Evolutionary conservation across 2,113 vertebrate genomes (phyloP).

Genomic region (Scophthalmus maximus): DNA sequence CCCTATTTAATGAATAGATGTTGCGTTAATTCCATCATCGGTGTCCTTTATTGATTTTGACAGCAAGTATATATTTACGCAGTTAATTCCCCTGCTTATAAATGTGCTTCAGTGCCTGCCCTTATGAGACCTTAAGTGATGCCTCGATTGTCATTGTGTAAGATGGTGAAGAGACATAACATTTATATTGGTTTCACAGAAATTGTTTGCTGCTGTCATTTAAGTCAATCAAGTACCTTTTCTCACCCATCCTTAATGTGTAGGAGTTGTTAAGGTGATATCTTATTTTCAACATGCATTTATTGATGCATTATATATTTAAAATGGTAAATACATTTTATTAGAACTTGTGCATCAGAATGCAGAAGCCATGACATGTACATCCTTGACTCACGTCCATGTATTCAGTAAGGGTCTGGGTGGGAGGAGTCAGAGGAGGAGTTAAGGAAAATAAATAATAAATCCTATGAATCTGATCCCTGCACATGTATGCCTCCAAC

Average conservation of each 20-base stretch:
- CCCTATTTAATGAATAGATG: too few relatives aligned
- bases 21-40: too few relatives aligned
- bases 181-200: neutral
- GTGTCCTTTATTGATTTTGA: too few relatives aligned
- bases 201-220: neutral
- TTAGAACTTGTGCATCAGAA: too few relatives aligned
- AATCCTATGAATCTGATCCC: conserved; percentile 40
- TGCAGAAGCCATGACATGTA: too few relatives aligned
- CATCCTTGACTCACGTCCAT: conserved; percentile 17
- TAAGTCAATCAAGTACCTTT: neutral
- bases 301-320: too few relatives aligned
- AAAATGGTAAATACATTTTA: too few relatives aligned
- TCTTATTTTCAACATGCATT: neutral
- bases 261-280: neutral
- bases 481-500: conserved; percentile 28
- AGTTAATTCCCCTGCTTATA: neutral
- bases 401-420: conserved; percentile 1
- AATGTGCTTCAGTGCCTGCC: neutral
- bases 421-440: too few relatives aligned
- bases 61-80: too few relatives aligned
- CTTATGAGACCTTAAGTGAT: neutral
- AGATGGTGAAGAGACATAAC: too few relatives aligned
- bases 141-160: too few relatives aligned
- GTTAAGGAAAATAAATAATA: conserved; percentile 42
- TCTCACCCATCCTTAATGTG: too few relatives aligned